Evolutionary conservation across 92 coral and sea anemone genomes (phyloP).

Genomic region (Phenganax stokvisi): DNA sequence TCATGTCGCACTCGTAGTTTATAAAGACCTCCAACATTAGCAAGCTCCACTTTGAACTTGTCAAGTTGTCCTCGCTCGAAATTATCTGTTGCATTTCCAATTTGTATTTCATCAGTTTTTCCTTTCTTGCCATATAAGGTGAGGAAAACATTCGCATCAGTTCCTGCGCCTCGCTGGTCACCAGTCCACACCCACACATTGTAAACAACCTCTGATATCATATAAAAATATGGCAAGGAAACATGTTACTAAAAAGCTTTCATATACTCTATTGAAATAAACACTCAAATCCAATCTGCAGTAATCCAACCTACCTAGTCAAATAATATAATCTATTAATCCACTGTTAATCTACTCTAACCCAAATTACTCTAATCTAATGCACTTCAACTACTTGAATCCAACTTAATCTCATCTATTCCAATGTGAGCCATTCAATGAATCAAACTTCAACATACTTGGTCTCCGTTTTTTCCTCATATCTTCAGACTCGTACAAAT

Average conservation of each 20-base stretch:
- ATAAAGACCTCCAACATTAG: constrained; percentile 75
- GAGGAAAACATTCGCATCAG: constrained; percentile 85
- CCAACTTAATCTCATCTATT: too few relatives aligned
- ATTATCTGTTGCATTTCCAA: constrained; percentile 90
- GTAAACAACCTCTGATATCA: constrained; percentile 69
- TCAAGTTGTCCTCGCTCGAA: constrained; percentile 94
- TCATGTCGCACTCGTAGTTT: constrained; percentile 86
- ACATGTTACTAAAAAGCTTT: too few relatives aligned
- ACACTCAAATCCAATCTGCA: too few relatives aligned
- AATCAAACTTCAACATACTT: constrained; percentile 74
- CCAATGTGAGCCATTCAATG: constrained; percentile 39
- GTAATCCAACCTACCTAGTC: too few relatives aligned
- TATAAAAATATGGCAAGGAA: too few relatives aligned
- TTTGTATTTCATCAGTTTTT: constrained; percentile 74
- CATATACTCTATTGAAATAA: too few relatives aligned
- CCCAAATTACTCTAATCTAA: too few relatives aligned
- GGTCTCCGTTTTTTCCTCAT: constrained; percentile 86
- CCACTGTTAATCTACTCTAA: too few relatives aligned
- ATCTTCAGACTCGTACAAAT: constrained; percentile 90
- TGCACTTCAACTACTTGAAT: too few relatives aligned
- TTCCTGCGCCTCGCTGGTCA: constrained; percentile 84
- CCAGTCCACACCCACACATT: constrained; percentile 97
- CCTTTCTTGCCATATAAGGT: constrained; percentile 87
- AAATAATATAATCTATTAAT: too few relatives aligned
- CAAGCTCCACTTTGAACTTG: constrained; percentile 85